phyloP scores from a whole-genome alignment of 2,888 invertebrate genomes.

The Bibio marci region DNA sequence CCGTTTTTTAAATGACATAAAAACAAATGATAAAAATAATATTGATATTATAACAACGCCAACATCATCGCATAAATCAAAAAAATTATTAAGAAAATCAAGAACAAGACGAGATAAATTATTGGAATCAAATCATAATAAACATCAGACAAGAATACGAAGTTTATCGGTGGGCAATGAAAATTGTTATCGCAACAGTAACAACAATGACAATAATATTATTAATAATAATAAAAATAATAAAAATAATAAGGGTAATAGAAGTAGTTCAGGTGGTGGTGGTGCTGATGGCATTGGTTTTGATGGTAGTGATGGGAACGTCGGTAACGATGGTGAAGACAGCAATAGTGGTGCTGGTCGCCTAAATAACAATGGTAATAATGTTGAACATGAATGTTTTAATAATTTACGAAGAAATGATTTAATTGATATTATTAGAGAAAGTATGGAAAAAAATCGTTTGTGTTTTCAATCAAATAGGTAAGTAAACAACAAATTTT shows the following conservation, averaged over 20 bases:
- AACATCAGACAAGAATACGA: conserved; percentile 24
- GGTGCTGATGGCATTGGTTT: conserved; percentile 18
- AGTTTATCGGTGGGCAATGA: conserved; percentile 29
- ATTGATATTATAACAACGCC: neutral
- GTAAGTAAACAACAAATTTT: conserved; percentile 26
- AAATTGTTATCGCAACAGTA: conserved; percentile 23
- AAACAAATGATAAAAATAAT: no score
- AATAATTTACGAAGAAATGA: conserved; percentile 65
- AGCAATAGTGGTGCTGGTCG: no score
- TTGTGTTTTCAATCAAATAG: conserved; percentile 68
- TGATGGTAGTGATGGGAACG: conserved; percentile 19
- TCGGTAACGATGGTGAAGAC: no score
- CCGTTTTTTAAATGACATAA: no score
- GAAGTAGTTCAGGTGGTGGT: conserved; percentile 13
- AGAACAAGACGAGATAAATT: conserved; percentile 18
- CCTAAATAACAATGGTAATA: no score
- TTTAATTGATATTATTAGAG: conserved; percentile 71
- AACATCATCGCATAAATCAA: conserved; percentile 6
- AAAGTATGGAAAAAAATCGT: conserved; percentile 83
- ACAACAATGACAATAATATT: conserved; percentile 4
- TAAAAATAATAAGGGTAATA: conserved; percentile 1
- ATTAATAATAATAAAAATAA: neutral
- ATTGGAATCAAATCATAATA: neutral
- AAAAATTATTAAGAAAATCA: conserved; percentile 27
- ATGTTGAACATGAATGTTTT: conserved; percentile 36